Base-by-base conservation (phyloP, 2,888 invertebrate species). In the Barypeithes pellucidus region DNA sequence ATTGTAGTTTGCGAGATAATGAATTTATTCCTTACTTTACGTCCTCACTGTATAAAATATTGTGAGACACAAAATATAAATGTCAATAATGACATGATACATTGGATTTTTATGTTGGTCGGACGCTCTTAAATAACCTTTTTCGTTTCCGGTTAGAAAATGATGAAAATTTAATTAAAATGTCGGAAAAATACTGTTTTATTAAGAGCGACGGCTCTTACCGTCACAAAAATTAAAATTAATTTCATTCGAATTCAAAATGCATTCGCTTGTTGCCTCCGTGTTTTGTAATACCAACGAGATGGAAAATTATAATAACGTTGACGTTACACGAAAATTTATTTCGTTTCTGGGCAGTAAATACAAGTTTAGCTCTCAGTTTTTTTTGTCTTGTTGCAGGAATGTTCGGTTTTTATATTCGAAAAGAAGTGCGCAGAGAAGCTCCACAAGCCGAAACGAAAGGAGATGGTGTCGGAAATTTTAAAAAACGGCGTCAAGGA, bases 351-450 rank as follows among this genome's bases (percentile, higher is more conserved):
- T 29, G 29, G 33, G 4, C 8, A 5, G 33, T 33, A 33, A 5
- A 5, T 33, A 33, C 33, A 8, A 5, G 8, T 33, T 8, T 8
- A 33, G 4, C 4, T 5, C 5, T 33, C 8, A 5, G 33, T 5
- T 33, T 33, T 47, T 20, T 18, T 20, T 18, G 11, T 33, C 20
- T 61, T 41, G 16, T 68, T 87, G 8, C 89, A 97, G 97, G 96
- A 96, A 87, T 95, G 95, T 76, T 97, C 97, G 0, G 93, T 98
- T 77, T 97, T 97, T 87, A 89, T 97, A 69, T 97, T 97, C 85
- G 97, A 98, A 86, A 98, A 98, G 85, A 92, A 94, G 77, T 91
- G 93, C 68, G 96, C 95, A 0, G 97, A 97, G 82, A 97, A 97
- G 84, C 87, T 97, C 47, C 95, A 95, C 87, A 97, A 96, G 82